Conservation (phyloP, 2,113 vertebrate genomes). For the Nicator chloris region DNA sequence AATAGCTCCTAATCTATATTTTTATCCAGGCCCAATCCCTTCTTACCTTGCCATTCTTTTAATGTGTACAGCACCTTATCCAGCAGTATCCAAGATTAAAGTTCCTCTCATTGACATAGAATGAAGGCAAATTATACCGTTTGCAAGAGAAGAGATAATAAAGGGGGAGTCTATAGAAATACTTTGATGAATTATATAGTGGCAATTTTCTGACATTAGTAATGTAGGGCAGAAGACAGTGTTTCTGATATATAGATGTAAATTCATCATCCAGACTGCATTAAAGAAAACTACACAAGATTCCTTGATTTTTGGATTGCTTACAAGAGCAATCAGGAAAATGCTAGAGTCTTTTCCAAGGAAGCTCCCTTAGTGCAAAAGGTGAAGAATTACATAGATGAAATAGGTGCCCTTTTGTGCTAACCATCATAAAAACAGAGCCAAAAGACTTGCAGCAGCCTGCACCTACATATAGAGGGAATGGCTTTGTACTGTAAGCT, state of each 20-base stretch:
- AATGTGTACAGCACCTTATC: conserved; percentile 38
- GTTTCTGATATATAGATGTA: conserved; percentile 79
- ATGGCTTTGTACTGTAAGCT: neutral
- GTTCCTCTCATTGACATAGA: conserved; percentile 65
- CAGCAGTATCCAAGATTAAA: conserved; percentile 68
- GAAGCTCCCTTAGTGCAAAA: conserved; percentile 31
- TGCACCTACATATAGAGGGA: neutral
- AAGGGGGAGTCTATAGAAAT: conserved; percentile 73
- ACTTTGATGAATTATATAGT: conserved; percentile 80
- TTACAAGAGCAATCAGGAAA: conserved; percentile 55
- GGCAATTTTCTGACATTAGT: conserved; percentile 79
- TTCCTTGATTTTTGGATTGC: conserved; percentile 62
- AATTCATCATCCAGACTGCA: conserved; percentile 76
- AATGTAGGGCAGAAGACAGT: conserved; percentile 75
- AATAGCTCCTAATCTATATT: conserved; percentile 9
- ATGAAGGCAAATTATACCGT: conserved; percentile 71
- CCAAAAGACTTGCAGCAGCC: neutral
- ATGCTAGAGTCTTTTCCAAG: conserved; percentile 21
- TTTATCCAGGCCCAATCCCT: neutral
- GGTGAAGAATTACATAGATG: conserved; percentile 50
- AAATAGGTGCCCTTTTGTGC: conserved; percentile 34
- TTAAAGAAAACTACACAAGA: conserved; percentile 74
- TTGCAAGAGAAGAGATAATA: conserved; percentile 75
- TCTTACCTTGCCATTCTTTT: conserved; percentile 21
- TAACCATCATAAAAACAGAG: conserved; percentile 39